Base-by-base conservation (phyloP, 2,888 invertebrate genomes). In the Pseudanteris insignis region DNA sequence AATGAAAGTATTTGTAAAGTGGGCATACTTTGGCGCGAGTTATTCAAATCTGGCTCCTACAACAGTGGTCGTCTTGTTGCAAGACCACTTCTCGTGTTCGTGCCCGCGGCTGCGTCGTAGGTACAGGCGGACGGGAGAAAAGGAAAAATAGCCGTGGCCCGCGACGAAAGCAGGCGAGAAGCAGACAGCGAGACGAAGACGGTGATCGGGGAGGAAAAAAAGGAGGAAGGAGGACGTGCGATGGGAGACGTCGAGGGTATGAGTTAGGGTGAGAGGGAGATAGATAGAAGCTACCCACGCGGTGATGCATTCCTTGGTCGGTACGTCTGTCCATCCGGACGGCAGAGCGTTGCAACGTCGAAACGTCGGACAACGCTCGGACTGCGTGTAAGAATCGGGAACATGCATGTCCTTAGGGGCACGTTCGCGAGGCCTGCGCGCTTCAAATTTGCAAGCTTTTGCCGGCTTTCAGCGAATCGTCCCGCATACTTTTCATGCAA, bases 61-160 rank as follows among this genome's bases (percentile, higher is more conserved):
- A 54, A 33, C 60, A 54, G 62, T 57, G 55, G 51, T 40, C 64
- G 67, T n/a, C 64, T 70, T 65, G 68, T 68, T 70, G 70, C 65
- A 63, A 67, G 70, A 68, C 72, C 70, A 72, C 72, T 72, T 72
- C 70, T 58, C 44, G 50, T 50, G 50, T 50, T 33, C 44, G 44
- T 51, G 71, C 70, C 70, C 55, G 64, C 62, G 68, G 69, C 66
- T 63, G 36, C 40, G 41, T 47, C 50, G 48, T 36, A 51, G 41
- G 51, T 55, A 37, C 34, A 43, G 21, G 43, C 25, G 15, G 30
- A n/a, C 30, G 30, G 13, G 14, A 13, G 36, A 36, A 9, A 7
- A 10, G 15, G 14, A 26, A n/a, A n/a, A n/a, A n/a, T n/a, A n/a
- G n/a, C n/a, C n/a, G n/a, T n/a, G n/a, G n/a, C n/a, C n/a, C n/a